A percentile compares a stretch with the other conserved stretches of the same genome.
phyloP scores from a whole-genome alignment of 2,113 vertebrate genomes.

The Planiliza haematocheilus region DNA sequence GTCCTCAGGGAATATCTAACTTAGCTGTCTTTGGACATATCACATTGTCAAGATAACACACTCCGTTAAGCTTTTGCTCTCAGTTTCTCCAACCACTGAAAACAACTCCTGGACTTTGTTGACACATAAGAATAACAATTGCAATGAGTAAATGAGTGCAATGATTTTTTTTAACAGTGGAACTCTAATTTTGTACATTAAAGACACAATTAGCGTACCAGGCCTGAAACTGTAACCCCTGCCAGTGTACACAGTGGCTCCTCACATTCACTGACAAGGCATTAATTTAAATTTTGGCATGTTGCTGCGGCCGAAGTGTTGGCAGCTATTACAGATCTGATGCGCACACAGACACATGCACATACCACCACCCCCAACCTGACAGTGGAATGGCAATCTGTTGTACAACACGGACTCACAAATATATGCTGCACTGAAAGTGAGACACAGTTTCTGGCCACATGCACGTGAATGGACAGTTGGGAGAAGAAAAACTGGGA shows the following conservation, averaged over 20 bases:
- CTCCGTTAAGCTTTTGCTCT: constrained; percentile 14
- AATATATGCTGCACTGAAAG: constrained; percentile 61
- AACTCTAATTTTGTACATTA: constrained; percentile 87
- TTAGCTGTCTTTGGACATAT: constrained; percentile 5
- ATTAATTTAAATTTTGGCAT: constrained; percentile 94
- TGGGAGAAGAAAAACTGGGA: constrained; percentile 35
- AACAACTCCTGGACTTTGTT: constrained; percentile 76
- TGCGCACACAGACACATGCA: constrained; percentile 26
- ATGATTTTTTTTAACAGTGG: constrained; percentile 83
- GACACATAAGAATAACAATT: constrained; percentile 89
- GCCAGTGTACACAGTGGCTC: constrained; percentile 84
- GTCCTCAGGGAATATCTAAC: too few species aligned
- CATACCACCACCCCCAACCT: constrained; percentile 35
- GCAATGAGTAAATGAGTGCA: constrained; percentile 93
- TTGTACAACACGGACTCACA: constrained; percentile 80
- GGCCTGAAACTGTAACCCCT: constrained; percentile 86
- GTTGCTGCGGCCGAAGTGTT: constrained; percentile 85
- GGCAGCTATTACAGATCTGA: constrained; percentile 85
- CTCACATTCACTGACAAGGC: constrained; percentile 91
- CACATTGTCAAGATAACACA: constrained; percentile 13
- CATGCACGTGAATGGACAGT: constrained; percentile 81
- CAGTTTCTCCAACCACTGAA: neutral
- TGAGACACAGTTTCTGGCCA: constrained; percentile 51
- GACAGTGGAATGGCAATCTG: constrained; percentile 75
- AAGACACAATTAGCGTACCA: constrained; percentile 93